A percentile compares a stretch with the other conserved stretches of the same genome.
Conservation (phyloP, 2,113 vertebrate genomes). For the Pluvialis apricaria region DNA sequence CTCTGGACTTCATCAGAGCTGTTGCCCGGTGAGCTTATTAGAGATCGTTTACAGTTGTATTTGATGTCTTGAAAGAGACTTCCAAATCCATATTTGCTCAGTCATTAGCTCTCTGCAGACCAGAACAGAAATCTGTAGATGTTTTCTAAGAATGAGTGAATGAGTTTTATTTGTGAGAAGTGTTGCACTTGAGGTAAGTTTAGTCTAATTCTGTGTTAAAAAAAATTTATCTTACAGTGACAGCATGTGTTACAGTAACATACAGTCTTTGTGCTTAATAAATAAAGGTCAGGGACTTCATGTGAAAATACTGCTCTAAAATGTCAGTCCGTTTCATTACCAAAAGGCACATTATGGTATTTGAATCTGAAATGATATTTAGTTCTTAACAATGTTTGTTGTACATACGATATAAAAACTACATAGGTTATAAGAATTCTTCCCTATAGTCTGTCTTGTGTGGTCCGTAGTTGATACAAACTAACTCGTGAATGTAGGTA, state of each 20-base stretch:
- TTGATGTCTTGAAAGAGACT: neutral
- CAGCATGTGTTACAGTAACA: neutral
- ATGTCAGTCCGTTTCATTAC: neutral
- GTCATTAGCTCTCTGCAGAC: neutral
- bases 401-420: neutral
- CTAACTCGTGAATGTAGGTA: neutral
- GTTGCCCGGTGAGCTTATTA: conserved; percentile 82
- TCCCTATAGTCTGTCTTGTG: neutral
- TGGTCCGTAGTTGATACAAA: neutral
- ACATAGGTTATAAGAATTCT: neutral
- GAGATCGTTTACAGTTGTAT: neutral
- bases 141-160: neutral
- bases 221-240: neutral
- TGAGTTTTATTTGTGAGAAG: neutral
- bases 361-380: neutral
- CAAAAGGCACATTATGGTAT: neutral
- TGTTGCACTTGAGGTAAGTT: neutral
- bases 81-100: conserved; percentile 14
- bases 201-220: neutral
- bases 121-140: conserved; percentile 4
- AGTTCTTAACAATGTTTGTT: neutral
- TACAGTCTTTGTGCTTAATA: neutral
- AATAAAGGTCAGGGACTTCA: conserved; percentile 24
- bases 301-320: neutral
- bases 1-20: conserved; percentile 92